A percentile compares a stretch with the other conserved stretches of the same genome.
These are phyloP conservation scores for Eumacrocentrus americanus DNA, from an alignment of 2,888 invertebrate species.

Conservation along the genomic window DNA sequence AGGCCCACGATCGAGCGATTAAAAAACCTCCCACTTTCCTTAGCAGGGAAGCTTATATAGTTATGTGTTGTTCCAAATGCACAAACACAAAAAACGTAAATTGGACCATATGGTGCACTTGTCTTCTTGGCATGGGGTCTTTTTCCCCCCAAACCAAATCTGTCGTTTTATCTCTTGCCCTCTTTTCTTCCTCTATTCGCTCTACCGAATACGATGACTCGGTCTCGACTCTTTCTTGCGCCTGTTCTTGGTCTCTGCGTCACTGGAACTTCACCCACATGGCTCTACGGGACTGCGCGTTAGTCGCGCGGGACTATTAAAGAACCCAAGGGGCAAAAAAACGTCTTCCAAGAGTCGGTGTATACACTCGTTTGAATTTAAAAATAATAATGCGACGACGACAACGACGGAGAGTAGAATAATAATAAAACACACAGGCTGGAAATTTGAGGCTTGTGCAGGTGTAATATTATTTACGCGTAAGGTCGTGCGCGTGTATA, in stretches of 20 bases:
- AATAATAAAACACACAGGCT: constrained; percentile 15
- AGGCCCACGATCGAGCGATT: background rate
- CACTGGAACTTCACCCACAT: background rate
- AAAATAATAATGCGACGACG: background rate
- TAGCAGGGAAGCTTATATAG: no score
- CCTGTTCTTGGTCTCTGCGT: background rate
- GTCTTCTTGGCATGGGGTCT: constrained; percentile 54
- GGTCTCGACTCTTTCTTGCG: no score
- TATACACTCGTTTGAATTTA: background rate
- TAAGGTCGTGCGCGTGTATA: constrained; percentile 31
- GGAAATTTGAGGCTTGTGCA: constrained; percentile 34
- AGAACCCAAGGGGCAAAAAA: background rate
- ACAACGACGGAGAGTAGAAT: no score
- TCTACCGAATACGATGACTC: no score
- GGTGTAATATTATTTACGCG: constrained; percentile 38
- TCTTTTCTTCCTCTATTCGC: constrained; percentile 23
- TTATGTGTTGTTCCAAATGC: no score
- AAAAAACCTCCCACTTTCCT: background rate
- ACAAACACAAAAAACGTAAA: no score
- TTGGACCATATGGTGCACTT: constrained; percentile 49
- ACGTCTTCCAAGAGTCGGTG: background rate
- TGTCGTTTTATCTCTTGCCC: constrained; percentile 22
- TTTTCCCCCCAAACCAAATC: constrained; percentile 32
- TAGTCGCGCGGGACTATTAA: no score
- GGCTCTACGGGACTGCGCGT: no score